These are phyloP conservation scores for Apostichopus leukothele DNA, from an alignment of 53 echinoderm and acorn worm genomes.

Conservation along the genomic window DNA sequence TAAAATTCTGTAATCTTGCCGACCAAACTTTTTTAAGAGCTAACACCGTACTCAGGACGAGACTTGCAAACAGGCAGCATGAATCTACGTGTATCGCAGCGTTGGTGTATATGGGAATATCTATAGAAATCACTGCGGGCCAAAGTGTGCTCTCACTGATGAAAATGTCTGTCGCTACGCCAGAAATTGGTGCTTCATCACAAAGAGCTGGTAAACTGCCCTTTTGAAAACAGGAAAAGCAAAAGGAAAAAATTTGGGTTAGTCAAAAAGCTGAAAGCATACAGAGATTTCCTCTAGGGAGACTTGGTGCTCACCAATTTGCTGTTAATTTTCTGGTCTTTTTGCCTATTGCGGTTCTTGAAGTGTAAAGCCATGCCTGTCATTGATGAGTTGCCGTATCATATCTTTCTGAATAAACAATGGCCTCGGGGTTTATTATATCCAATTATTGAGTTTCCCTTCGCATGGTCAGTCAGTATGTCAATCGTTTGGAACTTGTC, in stretches of 20 bases:
- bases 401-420: too few species aligned
- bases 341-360: neutral
- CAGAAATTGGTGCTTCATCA: conserved; percentile 33
- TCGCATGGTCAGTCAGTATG: too few species aligned
- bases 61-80: neutral
- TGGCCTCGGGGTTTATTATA: too few species aligned
- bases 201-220: neutral
- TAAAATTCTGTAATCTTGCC: too few species aligned
- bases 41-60: too few species aligned
- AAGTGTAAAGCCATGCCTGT: neutral
- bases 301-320: neutral
- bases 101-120: neutral
- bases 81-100: neutral
- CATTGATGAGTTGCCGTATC: neutral
- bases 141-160: neutral
- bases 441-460: too few species aligned
- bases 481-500: too few species aligned
- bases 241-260: neutral
- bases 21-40: too few species aligned
- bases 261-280: neutral
- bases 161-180: conserved; percentile 15
- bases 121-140: neutral
- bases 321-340: neutral
- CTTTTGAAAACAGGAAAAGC: neutral
- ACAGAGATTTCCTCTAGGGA: neutral